Conservation (phyloP, 2,797 vertebrate species). For the Heteromormyrus szaboi region DNA sequence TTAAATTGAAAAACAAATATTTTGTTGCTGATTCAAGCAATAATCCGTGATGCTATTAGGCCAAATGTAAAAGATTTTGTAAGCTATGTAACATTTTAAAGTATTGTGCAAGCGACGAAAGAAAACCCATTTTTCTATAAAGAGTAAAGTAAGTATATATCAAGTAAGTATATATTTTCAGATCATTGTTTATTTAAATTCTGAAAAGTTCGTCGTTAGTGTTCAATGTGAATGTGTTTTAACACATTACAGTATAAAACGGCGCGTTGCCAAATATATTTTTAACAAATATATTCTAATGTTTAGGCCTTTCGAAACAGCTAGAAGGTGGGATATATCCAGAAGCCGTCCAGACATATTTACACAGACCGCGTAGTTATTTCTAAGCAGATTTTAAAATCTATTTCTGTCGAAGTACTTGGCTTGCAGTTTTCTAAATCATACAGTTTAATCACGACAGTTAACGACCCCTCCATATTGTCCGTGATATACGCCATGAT, state of each 20-base stretch:
- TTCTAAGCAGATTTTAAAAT: constrained; percentile 7
- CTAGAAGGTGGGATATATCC: neutral
- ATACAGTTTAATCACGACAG: neutral
- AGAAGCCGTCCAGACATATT: neutral
- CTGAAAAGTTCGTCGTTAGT: neutral
- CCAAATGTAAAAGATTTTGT: neutral
- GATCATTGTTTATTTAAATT: neutral
- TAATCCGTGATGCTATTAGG: neutral
- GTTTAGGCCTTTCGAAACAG: neutral
- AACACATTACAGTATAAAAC: neutral
- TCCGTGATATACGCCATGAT: neutral
- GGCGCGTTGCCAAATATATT: neutral
- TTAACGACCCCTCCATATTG: constrained; percentile 7
- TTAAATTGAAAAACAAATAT: neutral
- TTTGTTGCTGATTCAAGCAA: neutral
- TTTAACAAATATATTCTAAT: constrained; percentile 1
- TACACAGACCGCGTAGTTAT: neutral
- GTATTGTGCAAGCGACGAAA: neutral
- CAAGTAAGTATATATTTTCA: neutral
- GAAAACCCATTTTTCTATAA: neutral
- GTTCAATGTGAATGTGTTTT: neutral
- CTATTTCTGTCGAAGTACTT: neutral
- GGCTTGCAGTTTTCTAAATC: neutral
- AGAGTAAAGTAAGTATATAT: too few species aligned
- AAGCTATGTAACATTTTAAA: neutral